Evolutionary conservation across 2,113 vertebrate genomes (phyloP).

Genomic region (Phylloscopus trochiloides): DNA sequence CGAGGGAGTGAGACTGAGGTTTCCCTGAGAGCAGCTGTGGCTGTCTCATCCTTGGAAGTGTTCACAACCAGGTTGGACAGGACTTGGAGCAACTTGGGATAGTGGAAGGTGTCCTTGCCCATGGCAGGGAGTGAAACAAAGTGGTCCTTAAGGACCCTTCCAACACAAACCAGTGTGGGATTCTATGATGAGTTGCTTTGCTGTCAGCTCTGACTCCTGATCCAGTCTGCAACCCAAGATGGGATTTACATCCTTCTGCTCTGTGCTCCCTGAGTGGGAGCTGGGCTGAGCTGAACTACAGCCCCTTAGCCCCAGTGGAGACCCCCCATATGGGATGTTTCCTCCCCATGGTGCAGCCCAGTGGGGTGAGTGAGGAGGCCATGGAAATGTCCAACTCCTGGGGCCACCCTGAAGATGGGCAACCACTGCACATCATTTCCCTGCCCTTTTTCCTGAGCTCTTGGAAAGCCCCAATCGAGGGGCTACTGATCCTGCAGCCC

Average conservation of each 20-base stretch:
- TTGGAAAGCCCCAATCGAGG: not conserved
- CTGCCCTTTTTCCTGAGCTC: not conserved
- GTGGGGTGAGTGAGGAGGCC: rapidly evolving
- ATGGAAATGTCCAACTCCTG: rapidly evolving
- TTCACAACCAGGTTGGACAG: not conserved
- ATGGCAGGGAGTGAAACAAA: not conserved
- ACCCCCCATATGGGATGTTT: rapidly evolving
- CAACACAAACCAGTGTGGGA: not conserved
- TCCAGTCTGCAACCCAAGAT: rapidly evolving
- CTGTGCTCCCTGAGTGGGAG: not conserved
- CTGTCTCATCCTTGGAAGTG: not conserved
- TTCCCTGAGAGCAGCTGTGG: not conserved
- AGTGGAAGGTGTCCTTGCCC: not conserved
- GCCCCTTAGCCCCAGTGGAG: not conserved
- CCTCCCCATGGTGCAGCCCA: not conserved
- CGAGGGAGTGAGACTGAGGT: not conserved
- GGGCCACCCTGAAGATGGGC: not conserved
- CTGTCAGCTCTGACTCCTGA: not conserved
- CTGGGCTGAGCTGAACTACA: not conserved
- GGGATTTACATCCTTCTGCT: not conserved
- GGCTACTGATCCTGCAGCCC: not conserved
- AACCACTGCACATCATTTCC: not conserved
- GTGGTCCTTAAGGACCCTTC: not conserved
- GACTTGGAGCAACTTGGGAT: not conserved
- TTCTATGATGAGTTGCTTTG: not conserved